Evolutionary conservation across 2,888 invertebrate species (phyloP).

Genomic region (Deroplatys truncata): DNA sequence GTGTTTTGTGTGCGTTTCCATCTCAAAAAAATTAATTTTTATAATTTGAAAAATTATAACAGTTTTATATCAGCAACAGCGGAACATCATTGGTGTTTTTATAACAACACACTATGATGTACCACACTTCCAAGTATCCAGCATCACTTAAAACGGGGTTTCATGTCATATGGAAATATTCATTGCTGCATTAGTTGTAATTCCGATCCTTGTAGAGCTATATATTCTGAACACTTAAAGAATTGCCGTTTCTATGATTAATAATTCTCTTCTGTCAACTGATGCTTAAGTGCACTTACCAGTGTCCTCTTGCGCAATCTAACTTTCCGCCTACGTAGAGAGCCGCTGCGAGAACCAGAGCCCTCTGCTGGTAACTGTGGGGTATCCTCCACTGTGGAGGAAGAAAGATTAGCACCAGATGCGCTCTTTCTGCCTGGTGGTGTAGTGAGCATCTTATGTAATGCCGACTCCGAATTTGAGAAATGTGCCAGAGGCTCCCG

Average conservation of each 20-base stretch:
- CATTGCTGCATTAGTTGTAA: too few species aligned
- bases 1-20: too few species aligned
- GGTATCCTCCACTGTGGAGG: constrained; percentile 53
- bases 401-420: constrained; percentile 40
- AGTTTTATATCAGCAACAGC: too few species aligned
- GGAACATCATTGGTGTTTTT: too few species aligned
- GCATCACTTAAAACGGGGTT: too few species aligned
- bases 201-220: too few species aligned
- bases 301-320: constrained; percentile 46
- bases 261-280: background rate
- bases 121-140: too few species aligned
- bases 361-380: constrained; percentile 37
- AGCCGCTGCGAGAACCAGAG: constrained; percentile 42
- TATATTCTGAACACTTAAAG: too few species aligned
- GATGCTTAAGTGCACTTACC: constrained; percentile 35
- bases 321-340: constrained; percentile 46
- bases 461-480: constrained; percentile 85
- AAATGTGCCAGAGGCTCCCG: constrained; percentile 53
- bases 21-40: too few species aligned
- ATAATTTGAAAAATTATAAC: too few species aligned
- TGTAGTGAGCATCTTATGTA: constrained; percentile 60
- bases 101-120: too few species aligned
- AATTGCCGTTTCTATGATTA: background rate
- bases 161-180: too few species aligned
- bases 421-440: constrained; percentile 40